Evolutionary conservation across 2,113 vertebrate species (phyloP), one percentile per base, ranked within the genome.

Genomic region (Pandion haliaetus): DNA sequence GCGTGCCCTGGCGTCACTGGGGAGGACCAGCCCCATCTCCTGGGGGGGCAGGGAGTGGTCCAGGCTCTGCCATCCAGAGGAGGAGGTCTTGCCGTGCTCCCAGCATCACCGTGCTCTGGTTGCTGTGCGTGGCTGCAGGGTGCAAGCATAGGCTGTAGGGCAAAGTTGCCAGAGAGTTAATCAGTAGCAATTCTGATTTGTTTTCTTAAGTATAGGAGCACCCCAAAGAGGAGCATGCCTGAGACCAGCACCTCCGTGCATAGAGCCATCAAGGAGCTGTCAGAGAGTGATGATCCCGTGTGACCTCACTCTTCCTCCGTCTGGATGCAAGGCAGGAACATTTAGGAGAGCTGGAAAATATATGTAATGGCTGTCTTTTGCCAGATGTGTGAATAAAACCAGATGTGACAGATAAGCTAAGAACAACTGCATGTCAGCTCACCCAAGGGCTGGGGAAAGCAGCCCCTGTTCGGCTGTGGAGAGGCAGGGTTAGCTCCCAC

Each of bases 331-430:
- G 93, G 88, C 96, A 90, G 93, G 87, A 76, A 62, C 81, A 49
- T 65, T 87, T 34, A 88, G 84, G 96, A 97, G 84, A 31, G 88
- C 88, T 28, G 80, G 92, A 52, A 85, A 71, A 49, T 9, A 14
- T 7, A 58, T 67, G 86, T 19, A 74, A 96, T 71, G 93, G 87
- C 87, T 88, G 89, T 50, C 77, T 86, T 20, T 38, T 74, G 98
- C 94, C 97, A 98, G 97, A 94, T 95, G 93, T 52, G 86, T 83
- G 92, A 97, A 59, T 73, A n/a, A 82, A 97, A 94, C 92, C 95
- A 93, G 95, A 96, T 96, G 94, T 58, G 94, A 76, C 96, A 96
- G 93, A 83, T 26, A 66, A 87, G 63, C 72, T 44, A 70, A 76
- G 92, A 97, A 90, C 6, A 6, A 82, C 95, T 72, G 92, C 80